Evolutionary conservation across 1,140 invertebrate species (phyloP).

Genomic region (Colletes latitarsis): DNA sequence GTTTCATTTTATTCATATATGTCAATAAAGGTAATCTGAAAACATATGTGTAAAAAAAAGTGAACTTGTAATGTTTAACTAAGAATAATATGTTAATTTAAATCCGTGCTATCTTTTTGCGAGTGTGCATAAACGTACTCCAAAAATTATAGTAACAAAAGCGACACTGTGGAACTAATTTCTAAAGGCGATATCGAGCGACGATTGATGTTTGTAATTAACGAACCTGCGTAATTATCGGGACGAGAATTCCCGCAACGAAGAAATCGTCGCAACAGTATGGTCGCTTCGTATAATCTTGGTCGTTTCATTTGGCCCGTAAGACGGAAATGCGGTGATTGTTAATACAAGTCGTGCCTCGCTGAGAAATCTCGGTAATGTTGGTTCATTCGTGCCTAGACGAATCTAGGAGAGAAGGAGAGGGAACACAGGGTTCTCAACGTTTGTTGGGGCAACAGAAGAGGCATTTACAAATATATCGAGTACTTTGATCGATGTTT

Average conservation of each 20-base stretch:
- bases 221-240: background rate
- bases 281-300: background rate
- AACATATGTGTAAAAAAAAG: too few species aligned
- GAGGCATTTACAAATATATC: background rate
- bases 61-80: too few species aligned
- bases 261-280: background rate
- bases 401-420: constrained; percentile 30
- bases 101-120: too few species aligned
- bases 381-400: constrained; percentile 15
- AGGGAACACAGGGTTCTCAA: background rate
- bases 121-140: too few species aligned
- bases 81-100: too few species aligned
- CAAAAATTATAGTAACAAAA: too few species aligned
- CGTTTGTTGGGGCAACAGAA: background rate
- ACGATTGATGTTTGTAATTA: background rate
- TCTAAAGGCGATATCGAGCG: too few species aligned
- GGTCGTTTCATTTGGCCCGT: constrained; percentile 9
- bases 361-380: constrained; percentile 56
- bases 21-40: too few species aligned
- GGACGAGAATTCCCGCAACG: background rate
- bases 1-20: too few species aligned
- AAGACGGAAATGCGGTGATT: constrained; percentile 63
- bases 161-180: too few species aligned
- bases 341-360: constrained; percentile 62
- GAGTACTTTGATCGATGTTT: constrained; percentile 15